Base-by-base conservation (phyloP, 1,140 invertebrate species). In the Ceratitis capitata region DNA sequence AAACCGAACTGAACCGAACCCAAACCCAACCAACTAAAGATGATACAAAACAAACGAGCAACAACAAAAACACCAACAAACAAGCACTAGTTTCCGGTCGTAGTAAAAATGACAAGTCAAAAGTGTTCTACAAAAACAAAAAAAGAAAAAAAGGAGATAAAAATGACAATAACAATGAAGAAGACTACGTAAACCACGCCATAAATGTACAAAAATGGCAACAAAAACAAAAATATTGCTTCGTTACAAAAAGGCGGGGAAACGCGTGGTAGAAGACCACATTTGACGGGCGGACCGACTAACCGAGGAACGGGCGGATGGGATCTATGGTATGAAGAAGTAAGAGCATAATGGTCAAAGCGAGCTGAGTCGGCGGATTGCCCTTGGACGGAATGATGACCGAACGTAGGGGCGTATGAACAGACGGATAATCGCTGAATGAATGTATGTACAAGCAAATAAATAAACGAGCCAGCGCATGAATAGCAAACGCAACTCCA, bases 41-140 rank as follows among this genome's bases (percentile, higher is more conserved):
- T 53, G 49, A 83, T 53, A 83, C 53, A n/a, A 61, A 83, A 85
- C 23, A 61, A 84, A 84, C n/a, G n/a, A n/a, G n/a, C 87, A 82
- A 78, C 82, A 83, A 88, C 88, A 45, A 45, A 78, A 88, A n/a
- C n/a, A n/a, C n/a, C n/a, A n/a, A n/a, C n/a, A n/a, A n/a, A n/a
- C n/a, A n/a, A 88, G 89, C 89, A 90, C 90, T 89, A 90, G 89
- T 90, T 90, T 90, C 89, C 89, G 89, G 89, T 90, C 89, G 87
- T 90, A 90, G 88, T 89, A 90, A 89, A 90, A 88, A 89, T 90
- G 89, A 89, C 89, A 90, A 89, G 45, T 26, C 83, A 84, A 84
- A 35, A 84, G 64, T 61, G 56, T 64, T 16, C 58, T 10, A 53
- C 29, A 53, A 47, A n/a, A 32, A 51, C 42, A 53, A 56, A 42